A percentile compares a stretch with the other conserved stretches of the same genome.
phyloP scores from a whole-genome alignment of 2,888 invertebrate species.

The Eupeodes latifasciatus region DNA sequence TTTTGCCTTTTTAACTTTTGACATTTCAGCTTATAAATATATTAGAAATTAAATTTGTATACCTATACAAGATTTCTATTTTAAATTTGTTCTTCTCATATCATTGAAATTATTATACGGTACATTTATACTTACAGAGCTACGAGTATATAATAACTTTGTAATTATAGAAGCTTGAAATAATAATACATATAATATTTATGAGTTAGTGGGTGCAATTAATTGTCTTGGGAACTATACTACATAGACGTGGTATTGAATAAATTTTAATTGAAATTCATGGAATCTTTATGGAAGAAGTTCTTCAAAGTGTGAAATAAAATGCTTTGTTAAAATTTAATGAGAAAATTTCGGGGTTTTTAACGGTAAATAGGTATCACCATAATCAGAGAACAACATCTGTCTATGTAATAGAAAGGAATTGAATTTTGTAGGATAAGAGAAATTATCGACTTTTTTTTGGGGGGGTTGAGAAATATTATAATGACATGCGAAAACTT shows the following conservation, averaged over 20 bases:
- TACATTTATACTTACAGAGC: too few relatives aligned
- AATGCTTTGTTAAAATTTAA: neutral
- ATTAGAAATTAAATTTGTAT: neutral
- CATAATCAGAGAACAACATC: neutral
- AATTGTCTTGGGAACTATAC: too few relatives aligned
- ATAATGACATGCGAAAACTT: too few relatives aligned
- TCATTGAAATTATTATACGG: neutral
- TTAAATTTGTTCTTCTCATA: neutral
- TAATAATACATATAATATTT: neutral
- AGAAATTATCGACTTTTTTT: too few relatives aligned
- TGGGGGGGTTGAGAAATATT: too few relatives aligned
- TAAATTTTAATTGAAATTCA: conserved; percentile 30
- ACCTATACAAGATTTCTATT: neutral
- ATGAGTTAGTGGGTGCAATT: too few relatives aligned
- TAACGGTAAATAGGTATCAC: neutral
- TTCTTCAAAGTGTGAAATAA: neutral
- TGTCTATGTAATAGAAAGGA: neutral
- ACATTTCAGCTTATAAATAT: neutral
- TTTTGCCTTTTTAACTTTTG: conserved; percentile 2
- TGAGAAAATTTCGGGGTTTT: neutral
- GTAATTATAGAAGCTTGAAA: neutral
- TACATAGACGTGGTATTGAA: neutral
- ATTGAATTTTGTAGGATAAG: too few relatives aligned
- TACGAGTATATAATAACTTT: neutral
- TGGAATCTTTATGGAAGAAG: neutral